Conservation (phyloP, 2,797 vertebrate genomes). For the Anniella stebbinsi region DNA sequence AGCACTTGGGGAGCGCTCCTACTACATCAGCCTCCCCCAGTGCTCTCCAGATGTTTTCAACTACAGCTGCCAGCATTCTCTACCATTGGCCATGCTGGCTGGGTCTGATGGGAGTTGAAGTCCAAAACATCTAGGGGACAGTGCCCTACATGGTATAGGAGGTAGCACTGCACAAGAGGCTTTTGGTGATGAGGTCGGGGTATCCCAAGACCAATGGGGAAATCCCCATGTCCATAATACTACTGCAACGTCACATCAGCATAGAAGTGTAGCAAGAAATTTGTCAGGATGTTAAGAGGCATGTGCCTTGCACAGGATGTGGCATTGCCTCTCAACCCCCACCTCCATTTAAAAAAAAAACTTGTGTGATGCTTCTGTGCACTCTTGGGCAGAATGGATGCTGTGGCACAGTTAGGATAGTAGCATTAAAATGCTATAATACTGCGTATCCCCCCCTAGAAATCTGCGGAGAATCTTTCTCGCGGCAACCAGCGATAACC, state of each 20-base stretch:
- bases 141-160: no score
- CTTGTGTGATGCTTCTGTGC: background rate
- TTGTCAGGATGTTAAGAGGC: background rate
- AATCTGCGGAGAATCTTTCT: constrained; percentile 35
- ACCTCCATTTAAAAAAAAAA: background rate
- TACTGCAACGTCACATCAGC: background rate
- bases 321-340: background rate
- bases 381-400: background rate
- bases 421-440: constrained; percentile 7
- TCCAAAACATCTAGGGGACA: no score
- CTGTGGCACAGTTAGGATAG: background rate
- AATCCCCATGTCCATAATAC: no score
- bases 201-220: background rate
- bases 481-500: constrained; percentile 41
- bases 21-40: no score
- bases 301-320: background rate
- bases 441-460: background rate
- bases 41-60: no score
- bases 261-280: background rate
- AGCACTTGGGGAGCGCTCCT: no score
- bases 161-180: no score
- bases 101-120: no score
- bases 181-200: background rate
- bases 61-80: no score
- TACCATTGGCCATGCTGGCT: no score